Evolutionary conservation across 2,888 invertebrate species (phyloP).

Genomic region (Hirtodrosophila alboralis): DNA sequence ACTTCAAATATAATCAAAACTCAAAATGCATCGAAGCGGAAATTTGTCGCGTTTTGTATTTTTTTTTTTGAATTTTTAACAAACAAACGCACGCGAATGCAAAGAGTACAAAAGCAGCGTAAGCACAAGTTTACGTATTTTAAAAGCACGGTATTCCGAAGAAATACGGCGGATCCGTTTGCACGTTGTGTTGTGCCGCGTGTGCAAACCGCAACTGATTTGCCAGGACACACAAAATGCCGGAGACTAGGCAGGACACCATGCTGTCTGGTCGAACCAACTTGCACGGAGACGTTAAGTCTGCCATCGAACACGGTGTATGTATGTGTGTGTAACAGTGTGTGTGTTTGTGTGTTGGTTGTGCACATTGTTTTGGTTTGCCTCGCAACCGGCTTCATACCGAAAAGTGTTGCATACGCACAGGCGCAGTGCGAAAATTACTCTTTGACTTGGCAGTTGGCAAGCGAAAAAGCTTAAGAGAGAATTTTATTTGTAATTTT

Average conservation of each 20-base stretch:
- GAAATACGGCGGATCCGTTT: conserved; percentile 37
- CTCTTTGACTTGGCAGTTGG: conserved; percentile 46
- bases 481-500: neutral
- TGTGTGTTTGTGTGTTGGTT: conserved; percentile 29
- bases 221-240: conserved; percentile 19
- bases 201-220: conserved; percentile 83
- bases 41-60: conserved; percentile 62
- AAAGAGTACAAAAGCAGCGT: conserved; percentile 10
- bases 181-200: conserved; percentile 75
- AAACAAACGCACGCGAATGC: conserved; percentile 34
- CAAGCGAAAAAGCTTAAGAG: conserved; percentile 38
- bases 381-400: conserved; percentile 61
- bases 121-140: conserved; percentile 1
- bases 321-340: neutral
- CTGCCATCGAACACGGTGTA: conserved; percentile 57
- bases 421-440: conserved; percentile 58
- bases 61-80: conserved; percentile 27
- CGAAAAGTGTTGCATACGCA: conserved; percentile 76
- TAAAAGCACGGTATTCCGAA: conserved; percentile 3
- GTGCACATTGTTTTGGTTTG: conserved; percentile 66
- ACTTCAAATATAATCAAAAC: conserved; percentile 57
- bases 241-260: conserved; percentile 56
- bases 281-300: conserved; percentile 56
- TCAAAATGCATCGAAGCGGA: conserved; percentile 65
- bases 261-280: conserved; percentile 60